A percentile compares a stretch with the other conserved stretches of the same genome.
These are phyloP conservation scores for Rhinella marina DNA, from an alignment of 2,797 vertebrate genomes.

Conservation along the genomic window DNA sequence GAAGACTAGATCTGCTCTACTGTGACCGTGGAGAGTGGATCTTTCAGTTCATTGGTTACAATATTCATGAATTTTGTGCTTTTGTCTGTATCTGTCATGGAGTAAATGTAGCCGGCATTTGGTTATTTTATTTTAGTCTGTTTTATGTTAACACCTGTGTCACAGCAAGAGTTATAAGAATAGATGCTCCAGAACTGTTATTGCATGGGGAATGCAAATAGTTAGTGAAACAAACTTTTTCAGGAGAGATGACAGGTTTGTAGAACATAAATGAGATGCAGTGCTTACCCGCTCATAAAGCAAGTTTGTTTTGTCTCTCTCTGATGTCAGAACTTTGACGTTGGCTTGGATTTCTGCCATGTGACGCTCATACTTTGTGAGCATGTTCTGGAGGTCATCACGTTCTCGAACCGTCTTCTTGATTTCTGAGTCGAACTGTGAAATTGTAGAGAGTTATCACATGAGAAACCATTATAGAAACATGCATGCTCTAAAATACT, in stretches of 20 bases:
- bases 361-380: constrained; percentile 76
- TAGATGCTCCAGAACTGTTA: too few species aligned
- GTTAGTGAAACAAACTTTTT: too few species aligned
- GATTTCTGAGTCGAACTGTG: constrained; percentile 73
- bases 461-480: background rate
- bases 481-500: background rate
- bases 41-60: background rate
- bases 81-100: background rate
- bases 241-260: background rate
- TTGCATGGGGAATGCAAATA: too few species aligned
- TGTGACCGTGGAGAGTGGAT: background rate
- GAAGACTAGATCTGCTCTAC: background rate
- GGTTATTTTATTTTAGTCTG: background rate
- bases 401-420: constrained; percentile 73
- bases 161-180: background rate
- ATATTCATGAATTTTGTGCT: background rate
- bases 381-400: constrained; percentile 75
- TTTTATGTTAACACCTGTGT: too few species aligned
- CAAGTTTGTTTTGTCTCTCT: constrained; percentile 76
- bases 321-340: constrained; percentile 78
- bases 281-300: constrained; percentile 76
- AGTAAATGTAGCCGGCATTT: background rate
- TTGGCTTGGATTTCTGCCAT: constrained; percentile 82
- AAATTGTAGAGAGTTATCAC: background rate
- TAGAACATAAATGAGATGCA: background rate